Base-by-base conservation (phyloP, 2,113 vertebrate species). In the Machaerirhynchus nigripectus region DNA sequence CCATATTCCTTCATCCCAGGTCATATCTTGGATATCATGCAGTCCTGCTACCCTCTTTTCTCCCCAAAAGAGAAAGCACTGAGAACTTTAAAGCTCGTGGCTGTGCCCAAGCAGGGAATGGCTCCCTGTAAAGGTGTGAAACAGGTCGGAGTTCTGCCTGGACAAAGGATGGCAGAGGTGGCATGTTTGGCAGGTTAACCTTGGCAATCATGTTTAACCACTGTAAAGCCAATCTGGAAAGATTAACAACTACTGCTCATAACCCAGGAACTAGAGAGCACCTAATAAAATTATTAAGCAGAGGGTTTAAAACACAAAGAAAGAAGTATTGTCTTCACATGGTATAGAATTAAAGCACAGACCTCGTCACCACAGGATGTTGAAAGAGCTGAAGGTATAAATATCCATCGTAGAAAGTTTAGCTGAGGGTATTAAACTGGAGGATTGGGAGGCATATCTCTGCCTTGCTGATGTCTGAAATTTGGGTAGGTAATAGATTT, bases 181-280 rank as follows among this genome's bases (percentile, higher is more conserved):
- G 2, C 28, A 18, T 0, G 1, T 26, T 33, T 0, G 0, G 28
- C 13, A 83, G 16, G 27, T 44, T 60, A 49, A 86, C 22, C 10
- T 15, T 49, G 44, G 24, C 13, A 65, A 30, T 26, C 15, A 2
- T 4, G 2, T 49, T 70, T 57, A 33, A 33, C 22, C 8, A 17
- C 11, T 55, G 14, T 22, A 78, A 84, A 81, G 30, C 9, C 40
- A 61, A 9, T 13, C 13, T 19, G 30, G 42, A 91, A 74, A 78
- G 20, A 33, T n/a, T 60, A 80, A 71, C 31, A 26, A 30, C 28
- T 35, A 17, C 12, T 55, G 11, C 6, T 47, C 33, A 24, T 55
- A 69, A 59, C 24, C 16, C 73, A 81, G 42, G 33, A 70, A 75
- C 7, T 18, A 35, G 20, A 86, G 11, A 68, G 6, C 3, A n/a